Evolutionary conservation across 92 coral and sea anemone species (phyloP).

Genomic region (Umimayanthus kanabou): DNA sequence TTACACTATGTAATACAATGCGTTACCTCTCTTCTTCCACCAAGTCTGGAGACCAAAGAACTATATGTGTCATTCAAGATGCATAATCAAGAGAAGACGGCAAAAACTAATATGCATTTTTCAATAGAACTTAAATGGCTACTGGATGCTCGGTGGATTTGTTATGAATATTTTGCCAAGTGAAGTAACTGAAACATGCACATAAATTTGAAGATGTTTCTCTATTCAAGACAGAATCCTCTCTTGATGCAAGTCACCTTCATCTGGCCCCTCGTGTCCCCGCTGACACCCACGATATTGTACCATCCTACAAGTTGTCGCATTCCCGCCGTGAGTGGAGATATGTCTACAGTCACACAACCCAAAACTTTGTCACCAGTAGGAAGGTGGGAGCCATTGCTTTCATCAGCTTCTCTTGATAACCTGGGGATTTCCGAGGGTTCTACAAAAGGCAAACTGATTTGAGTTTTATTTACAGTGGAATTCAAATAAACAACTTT

Average conservation of each 20-base stretch:
- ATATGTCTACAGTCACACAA: slow-evolving; percentile 79
- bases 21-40: too few species aligned
- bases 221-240: not conserved
- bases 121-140: too few species aligned
- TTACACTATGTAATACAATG: too few species aligned
- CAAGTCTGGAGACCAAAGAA: too few species aligned
- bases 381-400: slow-evolving; percentile 36
- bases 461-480: not conserved
- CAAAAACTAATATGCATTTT: too few species aligned
- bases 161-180: too few species aligned
- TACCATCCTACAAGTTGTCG: slow-evolving; percentile 95
- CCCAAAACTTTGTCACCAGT: slow-evolving; percentile 74
- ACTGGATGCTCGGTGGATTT: too few species aligned
- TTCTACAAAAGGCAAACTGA: not conserved
- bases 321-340: slow-evolving; percentile 90
- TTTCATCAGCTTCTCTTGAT: slow-evolving; percentile 25
- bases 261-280: slow-evolving; percentile 93
- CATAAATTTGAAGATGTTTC: not conserved
- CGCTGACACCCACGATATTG: slow-evolving; percentile 82
- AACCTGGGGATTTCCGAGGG: slow-evolving; percentile 1
- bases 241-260: slow-evolving; percentile 53
- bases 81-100: too few species aligned
- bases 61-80: too few species aligned
- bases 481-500: not conserved
- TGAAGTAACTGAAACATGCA: not conserved